phyloP scores from a whole-genome alignment of 2,797 vertebrate species.

The Gadopsis marmoratus region DNA sequence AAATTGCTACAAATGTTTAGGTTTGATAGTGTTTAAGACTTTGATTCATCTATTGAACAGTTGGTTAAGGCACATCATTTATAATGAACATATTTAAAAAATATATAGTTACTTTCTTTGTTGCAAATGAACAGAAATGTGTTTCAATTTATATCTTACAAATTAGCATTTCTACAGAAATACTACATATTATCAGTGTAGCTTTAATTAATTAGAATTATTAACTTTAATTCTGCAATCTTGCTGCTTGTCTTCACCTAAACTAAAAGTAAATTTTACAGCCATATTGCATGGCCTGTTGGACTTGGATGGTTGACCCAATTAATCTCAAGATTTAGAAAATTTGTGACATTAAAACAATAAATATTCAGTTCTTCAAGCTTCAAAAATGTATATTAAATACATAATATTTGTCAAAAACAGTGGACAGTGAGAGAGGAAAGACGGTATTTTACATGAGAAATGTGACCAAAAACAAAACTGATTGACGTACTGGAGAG shows the following conservation, averaged over 20 bases:
- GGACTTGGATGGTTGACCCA: background rate
- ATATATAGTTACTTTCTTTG: background rate
- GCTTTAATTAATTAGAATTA: too few species aligned
- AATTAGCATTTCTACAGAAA: background rate
- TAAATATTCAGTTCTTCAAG: background rate
- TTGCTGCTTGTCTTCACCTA: background rate
- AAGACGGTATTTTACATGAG: background rate
- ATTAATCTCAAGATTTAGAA: background rate
- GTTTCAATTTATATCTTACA: background rate
- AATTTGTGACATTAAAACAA: background rate
- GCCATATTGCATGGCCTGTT: too few species aligned
- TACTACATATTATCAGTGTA: background rate
- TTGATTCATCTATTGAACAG: background rate
- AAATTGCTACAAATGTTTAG: conserved; percentile 8
- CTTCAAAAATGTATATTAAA: conserved; percentile 1
- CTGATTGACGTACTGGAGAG: background rate
- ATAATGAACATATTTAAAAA: background rate
- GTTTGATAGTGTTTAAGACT: background rate
- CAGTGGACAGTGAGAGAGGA: background rate
- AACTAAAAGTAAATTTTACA: background rate
- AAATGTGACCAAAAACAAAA: background rate
- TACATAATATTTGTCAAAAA: background rate
- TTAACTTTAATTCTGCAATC: too few species aligned
- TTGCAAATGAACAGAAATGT: background rate
- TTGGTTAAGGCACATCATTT: background rate